phyloP scores from a whole-genome alignment of 1,140 invertebrate species.

The Drosophila lacteicornis region DNA sequence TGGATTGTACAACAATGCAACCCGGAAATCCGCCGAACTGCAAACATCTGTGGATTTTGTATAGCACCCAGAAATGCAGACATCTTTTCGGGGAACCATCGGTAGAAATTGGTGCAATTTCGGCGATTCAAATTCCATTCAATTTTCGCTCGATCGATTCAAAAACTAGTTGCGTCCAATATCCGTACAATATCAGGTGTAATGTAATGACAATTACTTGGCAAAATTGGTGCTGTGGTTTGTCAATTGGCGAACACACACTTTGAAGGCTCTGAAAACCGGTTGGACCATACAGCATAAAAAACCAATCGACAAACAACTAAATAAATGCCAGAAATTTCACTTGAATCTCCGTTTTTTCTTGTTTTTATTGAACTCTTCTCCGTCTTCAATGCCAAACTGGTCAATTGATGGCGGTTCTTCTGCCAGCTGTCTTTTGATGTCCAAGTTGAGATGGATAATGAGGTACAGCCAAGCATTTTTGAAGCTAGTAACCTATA shows the following conservation, averaged over 20 bases:
- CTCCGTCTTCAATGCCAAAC: slow-evolving; percentile 37
- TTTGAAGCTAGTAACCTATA: no score
- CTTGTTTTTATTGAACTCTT: slow-evolving; percentile 22
- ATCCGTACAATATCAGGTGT: slow-evolving; percentile 36
- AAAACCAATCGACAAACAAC: slow-evolving; percentile 11
- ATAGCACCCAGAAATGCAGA: neutral
- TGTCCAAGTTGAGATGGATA: slow-evolving; percentile 9
- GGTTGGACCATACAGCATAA: slow-evolving; percentile 18
- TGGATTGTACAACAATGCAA: slow-evolving; percentile 6
- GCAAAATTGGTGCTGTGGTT: slow-evolving; percentile 33
- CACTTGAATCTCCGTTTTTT: slow-evolving; percentile 28
- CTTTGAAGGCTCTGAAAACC: slow-evolving; percentile 11
- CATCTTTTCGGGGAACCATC: neutral
- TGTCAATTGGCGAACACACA: slow-evolving; percentile 27
- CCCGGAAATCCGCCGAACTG: slow-evolving; percentile 15
- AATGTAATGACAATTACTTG: slow-evolving; percentile 44
- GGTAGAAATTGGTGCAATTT: slow-evolving; percentile 22
- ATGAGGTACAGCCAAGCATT: neutral
- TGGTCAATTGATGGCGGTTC: slow-evolving; percentile 36
- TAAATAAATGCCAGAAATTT: slow-evolving; percentile 30
- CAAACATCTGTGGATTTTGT: slow-evolving; percentile 3
- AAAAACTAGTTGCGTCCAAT: slow-evolving; percentile 29
- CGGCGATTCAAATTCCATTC: slow-evolving; percentile 8
- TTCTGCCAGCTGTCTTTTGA: slow-evolving; percentile 25
- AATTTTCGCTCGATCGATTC: slow-evolving; percentile 10